phyloP scores from a whole-genome alignment of 2,888 invertebrate genomes.

The Latheticus oryzae region DNA sequence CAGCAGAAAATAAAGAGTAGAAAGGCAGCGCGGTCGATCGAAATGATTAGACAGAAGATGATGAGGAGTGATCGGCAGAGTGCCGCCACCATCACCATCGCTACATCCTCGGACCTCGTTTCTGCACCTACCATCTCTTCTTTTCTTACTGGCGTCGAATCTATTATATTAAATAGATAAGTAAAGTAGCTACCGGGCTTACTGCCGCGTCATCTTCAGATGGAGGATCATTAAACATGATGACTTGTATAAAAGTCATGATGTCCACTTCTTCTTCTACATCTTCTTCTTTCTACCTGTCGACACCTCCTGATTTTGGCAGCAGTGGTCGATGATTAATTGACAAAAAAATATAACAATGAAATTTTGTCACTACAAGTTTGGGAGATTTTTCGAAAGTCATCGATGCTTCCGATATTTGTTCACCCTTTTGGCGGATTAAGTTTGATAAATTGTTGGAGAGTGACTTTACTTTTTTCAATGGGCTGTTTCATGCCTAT shows the following conservation, averaged over 20 bases:
- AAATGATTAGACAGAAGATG: slow-evolving; percentile 35
- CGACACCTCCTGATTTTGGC: slow-evolving; percentile 39
- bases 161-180: slow-evolving; percentile 65
- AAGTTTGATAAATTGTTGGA: slow-evolving; percentile 29
- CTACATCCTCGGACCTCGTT: slow-evolving; percentile 26
- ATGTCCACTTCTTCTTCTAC: slow-evolving; percentile 37
- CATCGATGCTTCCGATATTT: no score
- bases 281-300: no score
- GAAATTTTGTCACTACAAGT: no score
- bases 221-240: slow-evolving; percentile 64
- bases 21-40: slow-evolving; percentile 30
- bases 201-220: slow-evolving; percentile 60
- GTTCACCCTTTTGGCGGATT: slow-evolving; percentile 27
- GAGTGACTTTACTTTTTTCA: slow-evolving; percentile 35
- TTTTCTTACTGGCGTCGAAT: slow-evolving; percentile 58
- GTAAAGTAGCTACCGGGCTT: slow-evolving; percentile 65
- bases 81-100: slow-evolving; percentile 22
- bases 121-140: slow-evolving; percentile 32
- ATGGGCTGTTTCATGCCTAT: slow-evolving; percentile 29
- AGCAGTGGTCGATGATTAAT: slow-evolving; percentile 39
- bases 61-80: slow-evolving; percentile 34
- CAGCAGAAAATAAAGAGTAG: slow-evolving; percentile 35
- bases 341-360: slow-evolving; percentile 14
- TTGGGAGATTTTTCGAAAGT: no score
- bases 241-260: slow-evolving; percentile 56